Evolutionary conservation across 1,140 invertebrate species (phyloP).

Genomic region (Diploscapter pachys): DNA sequence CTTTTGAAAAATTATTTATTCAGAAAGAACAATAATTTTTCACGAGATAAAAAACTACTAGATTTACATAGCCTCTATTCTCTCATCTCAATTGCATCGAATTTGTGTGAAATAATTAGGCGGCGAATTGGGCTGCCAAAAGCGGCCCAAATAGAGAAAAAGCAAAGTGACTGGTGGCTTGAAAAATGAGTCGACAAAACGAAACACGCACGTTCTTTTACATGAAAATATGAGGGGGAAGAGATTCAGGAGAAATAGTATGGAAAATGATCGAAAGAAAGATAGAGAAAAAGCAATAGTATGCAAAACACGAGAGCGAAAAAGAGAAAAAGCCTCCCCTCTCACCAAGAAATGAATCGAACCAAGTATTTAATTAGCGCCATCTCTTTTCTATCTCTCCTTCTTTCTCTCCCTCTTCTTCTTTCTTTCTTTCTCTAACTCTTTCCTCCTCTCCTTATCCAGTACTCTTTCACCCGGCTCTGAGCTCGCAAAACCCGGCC

Average conservation of each 20-base stretch:
- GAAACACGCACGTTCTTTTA: too few species aligned
- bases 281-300: too few species aligned
- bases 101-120: neutral
- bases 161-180: too few species aligned
- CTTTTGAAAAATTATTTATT: neutral
- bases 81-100: neutral
- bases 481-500: neutral
- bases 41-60: neutral
- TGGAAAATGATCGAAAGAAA: neutral
- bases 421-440: neutral
- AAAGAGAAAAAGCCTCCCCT: too few species aligned
- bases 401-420: neutral
- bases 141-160: too few species aligned
- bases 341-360: neutral
- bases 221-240: conserved; percentile 5
- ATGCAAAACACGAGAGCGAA: too few species aligned
- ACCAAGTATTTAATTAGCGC: neutral
- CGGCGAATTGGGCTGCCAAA: conserved; percentile 6
- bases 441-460: conserved; percentile 3
- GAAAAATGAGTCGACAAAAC: too few species aligned
- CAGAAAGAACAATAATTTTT: neutral
- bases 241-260: conserved; percentile 3
- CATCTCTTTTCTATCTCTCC: neutral
- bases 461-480: neutral
- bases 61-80: neutral